These are phyloP conservation scores for Brachystomella parvula DNA, from an alignment of 1,140 invertebrate genomes.

Conservation along the genomic window DNA sequence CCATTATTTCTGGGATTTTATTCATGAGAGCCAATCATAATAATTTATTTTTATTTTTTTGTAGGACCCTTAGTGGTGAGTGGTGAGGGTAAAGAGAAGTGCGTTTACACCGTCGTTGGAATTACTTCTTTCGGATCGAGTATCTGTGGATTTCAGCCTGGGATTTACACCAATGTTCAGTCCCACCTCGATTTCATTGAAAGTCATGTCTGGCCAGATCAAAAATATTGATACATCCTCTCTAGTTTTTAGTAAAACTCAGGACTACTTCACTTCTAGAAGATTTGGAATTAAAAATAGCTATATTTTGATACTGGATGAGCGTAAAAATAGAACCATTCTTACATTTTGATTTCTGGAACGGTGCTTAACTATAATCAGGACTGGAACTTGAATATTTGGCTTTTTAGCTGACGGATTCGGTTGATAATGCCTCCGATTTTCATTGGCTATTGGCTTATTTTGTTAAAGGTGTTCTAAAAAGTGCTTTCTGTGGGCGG, in stretches of 20 bases:
- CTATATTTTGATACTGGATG: too few relatives aligned
- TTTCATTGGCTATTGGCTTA: too few relatives aligned
- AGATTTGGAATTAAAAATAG: background rate
- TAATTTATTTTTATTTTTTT: conserved; percentile 7
- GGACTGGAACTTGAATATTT: too few relatives aligned
- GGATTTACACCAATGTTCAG: conserved; percentile 58
- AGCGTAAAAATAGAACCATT: too few relatives aligned
- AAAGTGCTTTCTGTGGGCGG: too few relatives aligned
- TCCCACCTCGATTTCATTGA: conserved; percentile 62
- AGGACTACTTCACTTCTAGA: background rate
- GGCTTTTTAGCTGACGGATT: too few relatives aligned
- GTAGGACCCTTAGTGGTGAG: conserved; percentile 42
- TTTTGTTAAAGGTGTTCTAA: too few relatives aligned
- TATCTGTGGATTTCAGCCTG: conserved; percentile 45
- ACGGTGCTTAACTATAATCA: too few relatives aligned
- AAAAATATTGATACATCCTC: background rate
- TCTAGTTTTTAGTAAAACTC: background rate
- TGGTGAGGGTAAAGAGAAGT: conserved; percentile 38
- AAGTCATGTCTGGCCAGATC: conserved; percentile 29
- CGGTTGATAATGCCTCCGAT: too few relatives aligned
- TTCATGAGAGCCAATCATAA: background rate
- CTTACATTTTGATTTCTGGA: too few relatives aligned
- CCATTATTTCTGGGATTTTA: conserved; percentile 4
- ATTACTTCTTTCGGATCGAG: conserved; percentile 44
- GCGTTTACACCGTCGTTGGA: conserved; percentile 42